Percentiles rank a stretch among this genome's conserved stretches.
Evolutionary conservation across 2,888 invertebrate species (phyloP).

Genomic region (Plagodis dolabraria): DNA sequence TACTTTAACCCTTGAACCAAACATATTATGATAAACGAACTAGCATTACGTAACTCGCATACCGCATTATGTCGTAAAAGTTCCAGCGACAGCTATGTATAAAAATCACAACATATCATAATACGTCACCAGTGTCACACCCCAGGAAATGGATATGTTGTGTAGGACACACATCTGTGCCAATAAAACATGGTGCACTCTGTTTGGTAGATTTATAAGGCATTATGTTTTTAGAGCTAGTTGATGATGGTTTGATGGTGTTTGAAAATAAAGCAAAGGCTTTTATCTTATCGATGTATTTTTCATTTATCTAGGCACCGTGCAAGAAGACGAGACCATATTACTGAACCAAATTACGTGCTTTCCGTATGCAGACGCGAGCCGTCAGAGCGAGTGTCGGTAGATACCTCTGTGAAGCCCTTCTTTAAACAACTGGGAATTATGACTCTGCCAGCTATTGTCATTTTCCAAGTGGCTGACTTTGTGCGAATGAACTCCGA

Average conservation of each 20-base stretch:
- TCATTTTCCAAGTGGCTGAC: too few relatives aligned
- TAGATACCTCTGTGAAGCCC: too few relatives aligned
- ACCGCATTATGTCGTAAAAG: not conserved
- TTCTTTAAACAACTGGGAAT: too few relatives aligned
- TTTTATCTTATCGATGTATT: too few relatives aligned
- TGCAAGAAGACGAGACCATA: too few relatives aligned
- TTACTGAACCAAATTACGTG: too few relatives aligned
- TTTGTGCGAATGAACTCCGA: too few relatives aligned
- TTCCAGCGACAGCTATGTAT: not conserved
- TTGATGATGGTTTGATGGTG: not conserved
- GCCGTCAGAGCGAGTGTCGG: too few relatives aligned
- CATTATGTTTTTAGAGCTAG: conserved; percentile 7
- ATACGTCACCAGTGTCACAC: conserved; percentile 2
- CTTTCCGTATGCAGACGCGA: too few relatives aligned
- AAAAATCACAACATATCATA: conserved; percentile 9
- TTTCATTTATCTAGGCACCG: too few relatives aligned
- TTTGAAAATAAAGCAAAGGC: too few relatives aligned
- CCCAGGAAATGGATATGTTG: conserved; percentile 19
- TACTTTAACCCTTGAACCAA: not conserved
- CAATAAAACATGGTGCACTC: conserved; percentile 9
- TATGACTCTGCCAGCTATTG: too few relatives aligned
- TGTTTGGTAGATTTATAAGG: not conserved
- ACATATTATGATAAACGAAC: not conserved
- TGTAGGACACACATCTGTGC: conserved; percentile 10
- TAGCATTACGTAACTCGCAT: not conserved